These are phyloP conservation scores for Tetraodon nigroviridis DNA, from an alignment of 2,113 vertebrate genomes.

Conservation along the genomic window DNA sequence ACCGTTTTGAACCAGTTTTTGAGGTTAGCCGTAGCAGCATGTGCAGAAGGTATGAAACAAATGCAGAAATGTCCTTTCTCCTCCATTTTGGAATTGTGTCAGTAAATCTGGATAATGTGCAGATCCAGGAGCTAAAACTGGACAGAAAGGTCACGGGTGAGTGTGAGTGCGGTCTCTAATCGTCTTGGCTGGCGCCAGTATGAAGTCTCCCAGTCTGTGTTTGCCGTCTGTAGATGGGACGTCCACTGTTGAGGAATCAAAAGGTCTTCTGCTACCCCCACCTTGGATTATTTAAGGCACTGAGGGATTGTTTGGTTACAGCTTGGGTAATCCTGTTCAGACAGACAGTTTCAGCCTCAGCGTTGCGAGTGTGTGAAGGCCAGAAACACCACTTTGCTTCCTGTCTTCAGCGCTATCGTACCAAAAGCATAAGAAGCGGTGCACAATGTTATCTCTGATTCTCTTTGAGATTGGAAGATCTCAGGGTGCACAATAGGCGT, in stretches of 20 bases:
- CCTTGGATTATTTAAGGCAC: conserved; percentile 66
- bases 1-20: conserved; percentile 5
- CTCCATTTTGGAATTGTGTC: conserved; percentile 18
- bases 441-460: conserved; percentile 2
- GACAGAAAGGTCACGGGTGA: conserved; percentile 45
- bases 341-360: conserved; percentile 30
- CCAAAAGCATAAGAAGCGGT: background rate
- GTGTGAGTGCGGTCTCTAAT: conserved; percentile 23
- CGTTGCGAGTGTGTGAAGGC: background rate
- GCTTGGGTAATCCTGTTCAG: conserved; percentile 51
- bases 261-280: conserved; percentile 32
- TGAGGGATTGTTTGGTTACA: conserved; percentile 59
- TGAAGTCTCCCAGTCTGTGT: conserved; percentile 30
- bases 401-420: conserved; percentile 3
- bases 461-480: conserved; percentile 27
- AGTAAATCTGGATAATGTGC: conserved; percentile 43
- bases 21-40: background rate
- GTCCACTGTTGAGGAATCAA: conserved; percentile 23
- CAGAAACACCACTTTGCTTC: conserved; percentile 2
- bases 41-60: conserved; percentile 10
- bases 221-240: conserved; percentile 21
- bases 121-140: conserved; percentile 29
- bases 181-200: conserved; percentile 26
- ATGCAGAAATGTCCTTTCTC: conserved; percentile 25
- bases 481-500: background rate